Evolutionary conservation across 2,888 invertebrate genomes (phyloP).

Genomic region (Parnassius orleans): DNA sequence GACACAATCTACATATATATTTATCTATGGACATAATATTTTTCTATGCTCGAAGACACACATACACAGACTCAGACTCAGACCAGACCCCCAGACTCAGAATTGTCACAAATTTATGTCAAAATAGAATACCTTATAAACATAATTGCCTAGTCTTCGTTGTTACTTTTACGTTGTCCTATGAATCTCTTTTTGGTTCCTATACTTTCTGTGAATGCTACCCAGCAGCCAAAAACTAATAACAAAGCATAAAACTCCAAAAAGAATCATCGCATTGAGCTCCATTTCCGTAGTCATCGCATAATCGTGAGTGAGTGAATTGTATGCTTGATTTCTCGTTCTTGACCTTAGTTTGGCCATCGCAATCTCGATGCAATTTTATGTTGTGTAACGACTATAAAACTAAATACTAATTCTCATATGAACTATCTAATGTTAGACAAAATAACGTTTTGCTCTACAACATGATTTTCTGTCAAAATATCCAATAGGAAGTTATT

Average conservation of each 20-base stretch:
- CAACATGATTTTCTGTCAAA: slow-evolving; percentile 36
- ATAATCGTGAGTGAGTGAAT: slow-evolving; percentile 48
- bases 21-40: too few relatives aligned
- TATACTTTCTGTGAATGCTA: slow-evolving; percentile 40
- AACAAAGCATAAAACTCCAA: slow-evolving; percentile 17
- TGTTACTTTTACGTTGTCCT: slow-evolving; percentile 66
- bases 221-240: slow-evolving; percentile 19
- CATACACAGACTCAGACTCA: too few relatives aligned
- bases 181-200: slow-evolving; percentile 54
- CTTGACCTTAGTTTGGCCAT: slow-evolving; percentile 69
- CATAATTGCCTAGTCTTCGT: slow-evolving; percentile 58
- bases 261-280: slow-evolving; percentile 25
- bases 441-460: slow-evolving; percentile 36
- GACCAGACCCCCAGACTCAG: slow-evolving; percentile 35
- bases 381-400: slow-evolving; percentile 78
- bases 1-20: too few relatives aligned
- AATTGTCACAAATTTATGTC: slow-evolving; percentile 70
- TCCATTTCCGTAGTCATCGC: slow-evolving; percentile 33
- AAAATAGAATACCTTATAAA: slow-evolving; percentile 77
- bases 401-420: slow-evolving; percentile 67
- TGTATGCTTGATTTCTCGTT: slow-evolving; percentile 51
- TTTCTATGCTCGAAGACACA: too few relatives aligned
- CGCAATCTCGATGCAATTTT: slow-evolving; percentile 56
- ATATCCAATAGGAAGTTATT: slow-evolving; percentile 38
- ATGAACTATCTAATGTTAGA: slow-evolving; percentile 40